Evolutionary conservation across 1,140 invertebrate genomes (phyloP).

Genomic region (Lineus longissimus): DNA sequence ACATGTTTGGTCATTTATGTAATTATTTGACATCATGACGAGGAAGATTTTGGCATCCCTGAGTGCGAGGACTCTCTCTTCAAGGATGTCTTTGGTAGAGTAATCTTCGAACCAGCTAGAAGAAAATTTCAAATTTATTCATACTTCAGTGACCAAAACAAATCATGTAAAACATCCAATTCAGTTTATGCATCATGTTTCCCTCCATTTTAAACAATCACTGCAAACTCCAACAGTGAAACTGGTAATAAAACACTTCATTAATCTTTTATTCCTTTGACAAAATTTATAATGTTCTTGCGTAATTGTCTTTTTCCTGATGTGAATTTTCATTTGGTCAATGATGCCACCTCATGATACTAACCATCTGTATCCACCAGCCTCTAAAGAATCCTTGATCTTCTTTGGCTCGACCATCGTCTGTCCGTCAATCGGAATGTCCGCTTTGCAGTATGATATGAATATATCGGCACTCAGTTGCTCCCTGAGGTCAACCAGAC

Average conservation of each 20-base stretch:
- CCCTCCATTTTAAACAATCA: too few relatives aligned
- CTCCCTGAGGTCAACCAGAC: slow-evolving; percentile 36
- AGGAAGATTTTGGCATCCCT: slow-evolving; percentile 42
- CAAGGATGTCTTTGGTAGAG: slow-evolving; percentile 19
- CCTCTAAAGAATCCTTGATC: slow-evolving; percentile 33
- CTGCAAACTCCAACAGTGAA: too few relatives aligned
- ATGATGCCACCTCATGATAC: too few relatives aligned
- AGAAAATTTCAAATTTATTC: neutral
- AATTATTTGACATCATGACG: slow-evolving; percentile 41
- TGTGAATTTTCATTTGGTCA: too few relatives aligned
- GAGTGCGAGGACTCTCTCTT: slow-evolving; percentile 35
- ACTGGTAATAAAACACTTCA: too few relatives aligned
- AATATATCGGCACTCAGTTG: slow-evolving; percentile 31
- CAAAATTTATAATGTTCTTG: too few relatives aligned
- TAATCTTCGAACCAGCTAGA: slow-evolving; percentile 35
- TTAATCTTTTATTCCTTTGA: too few relatives aligned
- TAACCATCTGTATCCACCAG: slow-evolving; percentile 34
- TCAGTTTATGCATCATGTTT: too few relatives aligned
- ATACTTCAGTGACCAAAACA: neutral
- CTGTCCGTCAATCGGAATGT: slow-evolving; percentile 31
- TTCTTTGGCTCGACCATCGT: slow-evolving; percentile 30
- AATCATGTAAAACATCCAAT: too few relatives aligned
- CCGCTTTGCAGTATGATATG: slow-evolving; percentile 33
- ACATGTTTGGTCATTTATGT: slow-evolving; percentile 36
- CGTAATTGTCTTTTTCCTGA: too few relatives aligned